Base-by-base conservation (phyloP, 1,140 invertebrate species). In the Euglossa dilemma region DNA sequence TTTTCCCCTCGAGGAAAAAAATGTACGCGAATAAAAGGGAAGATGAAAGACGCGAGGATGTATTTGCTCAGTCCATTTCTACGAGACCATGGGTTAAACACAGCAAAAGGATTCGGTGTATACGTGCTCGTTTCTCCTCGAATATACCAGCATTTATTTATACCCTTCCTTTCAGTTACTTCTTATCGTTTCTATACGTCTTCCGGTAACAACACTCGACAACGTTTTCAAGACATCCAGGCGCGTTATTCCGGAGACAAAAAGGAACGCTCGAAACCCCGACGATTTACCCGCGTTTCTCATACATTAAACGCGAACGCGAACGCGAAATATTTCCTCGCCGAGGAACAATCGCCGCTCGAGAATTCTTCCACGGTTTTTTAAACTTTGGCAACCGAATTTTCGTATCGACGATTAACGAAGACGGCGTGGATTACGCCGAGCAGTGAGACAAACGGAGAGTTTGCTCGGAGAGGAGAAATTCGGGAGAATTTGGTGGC, bases 131-230 rank as follows among this genome's bases (percentile, higher is more conserved):
- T 81, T 83, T 85, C 80, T 77, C 69, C 73, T 85, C 70, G 47
- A 77, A 85, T 74, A 47, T 83, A 77, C 74, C 74, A 57, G 25
- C 69, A 74, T 85, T 85, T 81, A 78, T 83, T 83, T 83, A 36
- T 64, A 81, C 54, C 56, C 78, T 77, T 71, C 45, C 69, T 85
- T 71, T 57, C 73, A 52, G 47, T 52, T 72, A 61, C 63, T 73
- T 43, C 57, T 52, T 28, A 36, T 57, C 67, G 61, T 67, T 77
- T 76, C 54, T 64, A 45, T 56, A 47, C 69, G 54, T 72, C 66
- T 56, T 23, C 50, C 47, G 1, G 18, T 63, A 79, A 71, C 57
- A 67, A 83, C 74, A 20, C 45, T 12, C 45, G 23, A 8, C 20
- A 64, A 50, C 50, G 57, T 59, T 59, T 45, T 43, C 54, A 45